A percentile compares a stretch with the other conserved stretches of the same genome.
phyloP scores from a whole-genome alignment of 1,140 invertebrate genomes.

The Zaprionus ornatus region DNA sequence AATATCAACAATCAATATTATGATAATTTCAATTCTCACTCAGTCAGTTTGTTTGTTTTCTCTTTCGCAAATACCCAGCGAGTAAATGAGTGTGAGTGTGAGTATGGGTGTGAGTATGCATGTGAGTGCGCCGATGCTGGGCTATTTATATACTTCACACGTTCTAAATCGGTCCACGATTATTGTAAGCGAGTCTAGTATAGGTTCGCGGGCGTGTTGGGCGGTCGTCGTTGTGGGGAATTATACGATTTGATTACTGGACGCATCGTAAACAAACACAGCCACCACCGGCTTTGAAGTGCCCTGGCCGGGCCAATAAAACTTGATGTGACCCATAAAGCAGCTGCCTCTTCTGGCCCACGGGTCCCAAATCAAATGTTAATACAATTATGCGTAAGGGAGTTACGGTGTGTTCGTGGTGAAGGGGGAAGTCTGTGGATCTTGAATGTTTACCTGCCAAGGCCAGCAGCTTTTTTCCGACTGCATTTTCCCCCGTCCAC shows the following conservation, averaged over 20 bases:
- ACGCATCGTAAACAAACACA: conserved; percentile 15
- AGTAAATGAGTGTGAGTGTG: conserved; percentile 8
- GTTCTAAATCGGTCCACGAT: conserved; percentile 47
- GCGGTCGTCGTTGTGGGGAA: not conserved
- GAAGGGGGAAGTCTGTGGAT: conserved; percentile 14
- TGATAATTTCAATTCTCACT: not conserved
- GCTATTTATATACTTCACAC: conserved; percentile 49
- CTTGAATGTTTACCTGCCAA: conserved; percentile 61
- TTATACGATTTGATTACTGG: conserved; percentile 26
- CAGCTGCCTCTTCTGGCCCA: not conserved
- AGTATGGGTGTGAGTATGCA: not conserved
- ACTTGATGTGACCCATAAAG: conserved; percentile 43
- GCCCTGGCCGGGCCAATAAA: conserved; percentile 15
- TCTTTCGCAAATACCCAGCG: conserved; percentile 9
- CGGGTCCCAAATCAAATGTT: conserved; percentile 1
- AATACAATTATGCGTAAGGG: conserved; percentile 4
- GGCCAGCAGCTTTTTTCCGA: conserved; percentile 56
- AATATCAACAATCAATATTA: conserved; percentile 10
- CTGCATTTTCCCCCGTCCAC: conserved; percentile 51
- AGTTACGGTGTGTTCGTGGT: not conserved
- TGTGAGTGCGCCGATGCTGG: not conserved
- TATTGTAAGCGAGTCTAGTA: conserved; percentile 22
- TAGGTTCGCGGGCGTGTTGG: not conserved
- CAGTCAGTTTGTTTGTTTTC: not conserved
- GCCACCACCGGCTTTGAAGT: conserved; percentile 9